Percentiles rank a stretch among this genome's conserved stretches.
phyloP scores from a whole-genome alignment of 2,797 vertebrate species.

The Pipistrellus nathusii region DNA sequence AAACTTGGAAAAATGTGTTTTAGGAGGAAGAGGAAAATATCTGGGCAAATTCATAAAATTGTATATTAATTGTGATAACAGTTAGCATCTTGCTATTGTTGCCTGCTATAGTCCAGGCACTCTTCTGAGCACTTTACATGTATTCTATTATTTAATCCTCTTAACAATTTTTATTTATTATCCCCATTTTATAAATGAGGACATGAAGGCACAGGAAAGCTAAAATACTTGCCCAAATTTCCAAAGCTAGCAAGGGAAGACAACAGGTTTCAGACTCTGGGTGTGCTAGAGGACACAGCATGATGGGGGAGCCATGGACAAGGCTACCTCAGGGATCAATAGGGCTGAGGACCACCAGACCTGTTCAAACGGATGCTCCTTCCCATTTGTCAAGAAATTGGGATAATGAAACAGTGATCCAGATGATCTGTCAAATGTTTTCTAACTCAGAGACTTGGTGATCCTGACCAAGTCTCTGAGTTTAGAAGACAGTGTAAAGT shows the following conservation, averaged over 20 bases:
- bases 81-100: not conserved
- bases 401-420: not conserved
- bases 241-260: not conserved
- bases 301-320: not conserved
- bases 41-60: not conserved
- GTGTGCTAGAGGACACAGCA: not conserved
- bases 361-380: not conserved
- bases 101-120: not conserved
- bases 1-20: not conserved
- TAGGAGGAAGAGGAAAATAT: not conserved
- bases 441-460: constrained; percentile 16
- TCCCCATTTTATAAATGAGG: not conserved
- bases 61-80: not conserved
- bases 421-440: not conserved
- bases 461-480: no score
- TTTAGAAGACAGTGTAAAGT: no score
- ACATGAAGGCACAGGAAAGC: not conserved
- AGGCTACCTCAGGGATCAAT: not conserved
- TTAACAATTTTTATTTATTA: constrained; percentile 15
- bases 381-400: constrained; percentile 33
- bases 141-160: not conserved
- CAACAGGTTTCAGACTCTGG: not conserved
- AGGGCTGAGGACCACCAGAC: not conserved
- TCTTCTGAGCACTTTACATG: not conserved
- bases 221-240: not conserved